phyloP scores from a whole-genome alignment of 2,888 invertebrate genomes.

The Scaptomyza tumidula region DNA sequence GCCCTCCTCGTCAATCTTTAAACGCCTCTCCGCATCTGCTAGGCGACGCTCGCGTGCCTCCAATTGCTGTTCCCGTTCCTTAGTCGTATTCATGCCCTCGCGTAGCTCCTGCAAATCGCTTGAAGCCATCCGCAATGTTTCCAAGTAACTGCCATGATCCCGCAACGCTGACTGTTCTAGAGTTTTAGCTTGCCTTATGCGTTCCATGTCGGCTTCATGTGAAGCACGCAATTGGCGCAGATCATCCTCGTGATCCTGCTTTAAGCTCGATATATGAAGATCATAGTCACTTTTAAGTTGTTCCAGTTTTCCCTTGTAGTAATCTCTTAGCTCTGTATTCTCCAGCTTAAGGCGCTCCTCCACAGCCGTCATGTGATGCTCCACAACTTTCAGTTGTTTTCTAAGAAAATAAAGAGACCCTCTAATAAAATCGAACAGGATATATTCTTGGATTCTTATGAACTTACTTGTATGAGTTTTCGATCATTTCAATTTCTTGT shows the following conservation, averaged over 20 bases:
- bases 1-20: conserved; percentile 77
- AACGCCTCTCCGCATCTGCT: conserved; percentile 78
- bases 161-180: conserved; percentile 83
- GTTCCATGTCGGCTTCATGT: conserved; percentile 82
- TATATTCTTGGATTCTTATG: not conserved
- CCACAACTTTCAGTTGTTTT: conserved; percentile 82
- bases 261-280: conserved; percentile 65
- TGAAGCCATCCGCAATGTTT: conserved; percentile 82
- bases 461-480: conserved; percentile 82
- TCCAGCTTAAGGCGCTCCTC: conserved; percentile 82
- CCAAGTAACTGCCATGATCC: conserved; percentile 83
- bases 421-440: too few species aligned
- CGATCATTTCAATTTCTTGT: conserved; percentile 84
- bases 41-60: conserved; percentile 78
- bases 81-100: conserved; percentile 76
- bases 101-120: conserved; percentile 80
- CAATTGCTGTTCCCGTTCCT: conserved; percentile 79
- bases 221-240: conserved; percentile 76
- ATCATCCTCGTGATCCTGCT: conserved; percentile 80
- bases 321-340: conserved; percentile 70
- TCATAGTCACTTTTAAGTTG: conserved; percentile 70
- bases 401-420: conserved; percentile 31
- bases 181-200: conserved; percentile 83
- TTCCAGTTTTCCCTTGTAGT: conserved; percentile 77
- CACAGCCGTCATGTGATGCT: conserved; percentile 77